Conservation (phyloP, 2,797 vertebrate species). For the Melanogrammus aeglefinus region DNA sequence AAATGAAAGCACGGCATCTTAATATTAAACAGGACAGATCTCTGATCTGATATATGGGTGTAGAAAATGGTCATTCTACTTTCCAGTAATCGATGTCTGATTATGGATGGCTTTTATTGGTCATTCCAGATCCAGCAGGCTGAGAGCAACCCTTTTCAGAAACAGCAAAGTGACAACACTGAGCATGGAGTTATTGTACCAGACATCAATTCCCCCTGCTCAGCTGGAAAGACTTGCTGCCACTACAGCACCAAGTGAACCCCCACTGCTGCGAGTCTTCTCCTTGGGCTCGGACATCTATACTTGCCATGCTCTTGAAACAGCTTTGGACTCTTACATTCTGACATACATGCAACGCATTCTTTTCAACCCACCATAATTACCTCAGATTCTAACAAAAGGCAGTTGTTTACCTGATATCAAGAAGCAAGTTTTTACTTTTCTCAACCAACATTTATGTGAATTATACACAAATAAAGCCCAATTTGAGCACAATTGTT, state of each 20-base stretch:
- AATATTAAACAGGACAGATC: constrained; percentile 6
- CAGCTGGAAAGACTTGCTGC: constrained; percentile 17
- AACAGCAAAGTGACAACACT: constrained; percentile 4
- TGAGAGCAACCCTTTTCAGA: constrained; percentile 3
- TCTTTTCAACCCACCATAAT: constrained; percentile 6
- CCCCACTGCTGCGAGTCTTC: constrained; percentile 16
- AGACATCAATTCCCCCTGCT: constrained; percentile 13
- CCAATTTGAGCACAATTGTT: background rate
- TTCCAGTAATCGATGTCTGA: constrained; percentile 1
- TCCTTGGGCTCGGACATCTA: constrained; percentile 16
- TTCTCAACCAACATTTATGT: background rate
- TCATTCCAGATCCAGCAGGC: constrained; percentile 7
- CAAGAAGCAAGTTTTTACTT: background rate
- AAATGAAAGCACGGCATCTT: background rate
- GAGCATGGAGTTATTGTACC: constrained; percentile 15
- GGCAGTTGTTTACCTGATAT: background rate
- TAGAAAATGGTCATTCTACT: constrained; percentile 3
- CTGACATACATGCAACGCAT: background rate
- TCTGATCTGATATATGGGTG: constrained; percentile 9
- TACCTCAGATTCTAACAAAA: background rate
- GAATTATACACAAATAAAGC: background rate
- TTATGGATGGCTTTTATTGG: constrained; percentile 9
- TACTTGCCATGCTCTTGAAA: constrained; percentile 13
- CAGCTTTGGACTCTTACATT: constrained; percentile 13
- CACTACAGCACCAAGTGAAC: constrained; percentile 18